Conservation (phyloP, 1,140 invertebrate genomes). For the Cyclina sinensis region DNA sequence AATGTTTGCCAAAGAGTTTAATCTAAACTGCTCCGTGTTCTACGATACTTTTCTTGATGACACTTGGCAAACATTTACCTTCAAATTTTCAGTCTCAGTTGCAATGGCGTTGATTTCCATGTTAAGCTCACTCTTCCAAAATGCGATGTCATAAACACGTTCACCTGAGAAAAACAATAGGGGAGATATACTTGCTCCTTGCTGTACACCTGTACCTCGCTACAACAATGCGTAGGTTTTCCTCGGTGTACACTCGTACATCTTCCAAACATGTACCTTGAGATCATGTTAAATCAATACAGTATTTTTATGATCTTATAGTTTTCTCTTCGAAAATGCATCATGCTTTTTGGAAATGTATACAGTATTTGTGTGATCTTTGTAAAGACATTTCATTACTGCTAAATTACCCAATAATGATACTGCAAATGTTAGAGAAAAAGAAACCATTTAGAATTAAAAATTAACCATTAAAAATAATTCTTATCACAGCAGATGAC, state of each 20-base stretch:
- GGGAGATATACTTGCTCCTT: slow-evolving; percentile 17
- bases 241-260: not conserved
- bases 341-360: too few relatives aligned
- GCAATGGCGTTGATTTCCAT: slow-evolving; percentile 95
- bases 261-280: not conserved
- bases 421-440: too few relatives aligned
- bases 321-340: too few relatives aligned
- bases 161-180: slow-evolving; percentile 90
- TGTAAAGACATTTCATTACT: too few relatives aligned
- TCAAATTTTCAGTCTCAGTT: slow-evolving; percentile 91
- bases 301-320: too few relatives aligned
- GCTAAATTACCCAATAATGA: too few relatives aligned
- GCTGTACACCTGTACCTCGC: slow-evolving; percentile 88
- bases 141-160: slow-evolving; percentile 96
- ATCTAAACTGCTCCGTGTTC: not conserved
- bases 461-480: too few relatives aligned
- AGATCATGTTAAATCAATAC: slow-evolving; percentile 42
- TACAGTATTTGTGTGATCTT: too few relatives aligned
- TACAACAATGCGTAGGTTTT: slow-evolving; percentile 60
- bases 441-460: too few relatives aligned
- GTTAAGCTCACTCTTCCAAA: slow-evolving; percentile 95
- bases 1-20: not conserved
- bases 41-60: slow-evolving; percentile 5
- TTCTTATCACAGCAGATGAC: too few relatives aligned
- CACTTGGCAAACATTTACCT: slow-evolving; percentile 77